Evolutionary conservation across 2,888 invertebrate species (phyloP), one percentile per base, ranked within the genome.

Genomic region (Agrilus mali): DNA sequence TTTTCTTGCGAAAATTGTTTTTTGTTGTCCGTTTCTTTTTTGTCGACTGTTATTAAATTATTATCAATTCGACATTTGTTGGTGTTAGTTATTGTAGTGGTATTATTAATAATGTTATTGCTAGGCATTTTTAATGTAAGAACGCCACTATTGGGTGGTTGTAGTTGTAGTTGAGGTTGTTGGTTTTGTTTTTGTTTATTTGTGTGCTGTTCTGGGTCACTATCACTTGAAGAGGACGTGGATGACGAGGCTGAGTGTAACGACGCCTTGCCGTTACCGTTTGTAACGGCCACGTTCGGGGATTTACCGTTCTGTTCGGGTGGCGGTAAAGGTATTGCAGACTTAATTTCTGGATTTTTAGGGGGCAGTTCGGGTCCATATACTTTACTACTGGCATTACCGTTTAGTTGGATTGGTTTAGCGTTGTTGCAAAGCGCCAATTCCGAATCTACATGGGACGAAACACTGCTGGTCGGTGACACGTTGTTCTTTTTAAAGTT

Each of bases 341-440:
- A 27, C 10, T 27, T 27, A 27, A 27, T 27, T 10, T 27, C 27
- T 32, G 44, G 46, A 32, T 46, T 46, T 15, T 54, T 53, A 3
- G 62, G 60, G 4, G 65, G 65, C 47, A 65, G 50, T 54, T 64
- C 61, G 3, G 65, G 64, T 34, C 65, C 64, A 48, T 66, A 66
- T n/a, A 60, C 56, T 51, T 58, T 62, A 47, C 59, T 61, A 47
- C 59, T 61, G 5, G 60, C 57, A 27, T 60, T 47, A 35, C 58
- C 60, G 42, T 58, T 59, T 15, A 51, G 12, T 6, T 55, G 46
- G 13, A 54, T 33, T 46, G 54, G 12, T 16, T 42, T 47, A 16
- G 22, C 33, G 16, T 36, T 41, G 36, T 38, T 49, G 15, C 47
- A 36, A 33, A 43, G 51, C 12, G 52, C 44, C 16, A 48, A 36